A percentile compares a stretch with the other conserved stretches of the same genome.
Evolutionary conservation across 2,113 vertebrate species (phyloP).

Genomic region (Heterotis niloticus): DNA sequence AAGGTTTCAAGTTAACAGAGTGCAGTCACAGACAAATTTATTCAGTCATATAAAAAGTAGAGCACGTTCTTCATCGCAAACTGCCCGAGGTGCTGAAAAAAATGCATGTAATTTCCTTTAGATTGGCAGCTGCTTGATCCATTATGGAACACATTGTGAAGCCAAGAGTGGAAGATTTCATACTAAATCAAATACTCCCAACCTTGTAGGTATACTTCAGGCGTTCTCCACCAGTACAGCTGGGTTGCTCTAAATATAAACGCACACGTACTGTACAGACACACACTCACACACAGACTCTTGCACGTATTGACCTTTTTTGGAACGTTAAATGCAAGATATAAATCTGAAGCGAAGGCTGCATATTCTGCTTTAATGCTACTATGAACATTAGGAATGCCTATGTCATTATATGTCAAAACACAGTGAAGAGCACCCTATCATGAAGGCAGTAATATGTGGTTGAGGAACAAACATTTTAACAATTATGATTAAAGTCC

Average conservation of each 20-base stretch:
- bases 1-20: neutral
- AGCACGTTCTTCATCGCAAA: neutral
- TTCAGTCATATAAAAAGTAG: constrained; percentile 11
- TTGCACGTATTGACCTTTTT: neutral
- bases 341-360: constrained; percentile 37
- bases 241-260: neutral
- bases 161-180: neutral
- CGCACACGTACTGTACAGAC: neutral
- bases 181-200: neutral
- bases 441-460: constrained; percentile 34
- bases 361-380: constrained; percentile 44
- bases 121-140: constrained; percentile 3
- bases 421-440: constrained; percentile 28
- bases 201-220: neutral
- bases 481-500: constrained; percentile 29
- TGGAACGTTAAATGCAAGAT: constrained; percentile 27
- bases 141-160: constrained; percentile 3
- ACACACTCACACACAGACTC: neutral
- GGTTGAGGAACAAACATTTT: constrained; percentile 39
- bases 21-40: neutral
- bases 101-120: neutral
- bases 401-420: constrained; percentile 40
- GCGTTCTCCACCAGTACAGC: neutral
- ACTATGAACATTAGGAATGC: constrained; percentile 50
- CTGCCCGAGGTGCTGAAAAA: neutral